These are phyloP conservation scores for Gastracanthus pulcherrimus DNA, from an alignment of 2,888 invertebrate species.

Conservation along the genomic window DNA sequence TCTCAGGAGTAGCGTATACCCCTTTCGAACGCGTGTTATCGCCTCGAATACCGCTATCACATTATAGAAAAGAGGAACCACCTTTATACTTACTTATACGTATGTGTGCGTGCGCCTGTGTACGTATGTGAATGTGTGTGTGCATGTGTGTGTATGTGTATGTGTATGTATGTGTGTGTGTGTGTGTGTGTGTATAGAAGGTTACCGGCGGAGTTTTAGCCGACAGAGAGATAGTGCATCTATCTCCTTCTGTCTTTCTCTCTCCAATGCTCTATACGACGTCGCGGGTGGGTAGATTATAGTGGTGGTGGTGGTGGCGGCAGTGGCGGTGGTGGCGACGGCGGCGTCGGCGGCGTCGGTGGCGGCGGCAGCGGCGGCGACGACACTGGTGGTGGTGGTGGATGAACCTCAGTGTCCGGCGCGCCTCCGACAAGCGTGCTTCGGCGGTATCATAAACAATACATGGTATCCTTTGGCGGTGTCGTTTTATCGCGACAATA, in stretches of 20 bases:
- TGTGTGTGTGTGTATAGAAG: too few relatives aligned
- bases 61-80: neutral
- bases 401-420: slow-evolving; percentile 77
- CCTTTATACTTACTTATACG: too few relatives aligned
- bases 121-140: too few relatives aligned
- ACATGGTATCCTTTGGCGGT: slow-evolving; percentile 60
- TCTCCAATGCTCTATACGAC: too few relatives aligned
- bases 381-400: slow-evolving; percentile 71
- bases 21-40: too few relatives aligned
- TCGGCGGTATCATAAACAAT: slow-evolving; percentile 65
- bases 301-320: slow-evolving; percentile 66
- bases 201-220: slow-evolving; percentile 15
- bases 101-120: too few relatives aligned
- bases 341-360: slow-evolving; percentile 59
- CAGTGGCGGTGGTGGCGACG: slow-evolving; percentile 55
- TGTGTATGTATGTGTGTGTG: too few relatives aligned
- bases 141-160: too few relatives aligned
- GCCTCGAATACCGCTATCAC: too few relatives aligned
- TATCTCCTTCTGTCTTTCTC: slow-evolving; percentile 1
- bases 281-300: slow-evolving; percentile 71
- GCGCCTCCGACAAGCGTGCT: slow-evolving; percentile 77
- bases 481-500: slow-evolving; percentile 61
- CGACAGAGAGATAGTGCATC: neutral
- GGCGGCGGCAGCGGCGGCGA: slow-evolving; percentile 55
- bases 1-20: too few relatives aligned